Conservation (phyloP, 2,797 vertebrate genomes). For the Xyrichtys novacula region DNA sequence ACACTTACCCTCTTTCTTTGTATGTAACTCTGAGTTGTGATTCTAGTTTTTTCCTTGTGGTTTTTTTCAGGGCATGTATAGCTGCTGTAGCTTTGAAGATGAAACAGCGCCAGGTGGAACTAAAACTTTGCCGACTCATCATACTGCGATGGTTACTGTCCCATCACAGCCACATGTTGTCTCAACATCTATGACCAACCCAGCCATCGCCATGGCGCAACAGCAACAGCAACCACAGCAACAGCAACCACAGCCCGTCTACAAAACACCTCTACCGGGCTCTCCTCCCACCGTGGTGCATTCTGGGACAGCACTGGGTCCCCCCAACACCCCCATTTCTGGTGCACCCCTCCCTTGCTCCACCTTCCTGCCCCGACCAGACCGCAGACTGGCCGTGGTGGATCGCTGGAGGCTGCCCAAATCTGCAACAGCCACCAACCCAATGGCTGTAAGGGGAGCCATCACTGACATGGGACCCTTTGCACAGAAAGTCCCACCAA, state of each 20-base stretch:
- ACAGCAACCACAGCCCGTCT: constrained; percentile 85
- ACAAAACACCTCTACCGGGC: constrained; percentile 86
- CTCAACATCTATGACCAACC: constrained; percentile 78
- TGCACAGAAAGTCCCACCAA: constrained; percentile 84
- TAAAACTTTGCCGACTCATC: constrained; percentile 82
- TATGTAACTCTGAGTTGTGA: background rate
- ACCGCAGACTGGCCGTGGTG: constrained; percentile 88
- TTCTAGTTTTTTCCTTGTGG: background rate
- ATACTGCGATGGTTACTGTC: constrained; percentile 81
- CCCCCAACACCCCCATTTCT: constrained; percentile 85
- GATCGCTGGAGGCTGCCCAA: constrained; percentile 91
- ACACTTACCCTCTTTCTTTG: constrained; percentile 3
- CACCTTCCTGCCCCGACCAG: constrained; percentile 89
- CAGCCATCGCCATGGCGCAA: constrained; percentile 80
- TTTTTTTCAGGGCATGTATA: constrained; percentile 91
- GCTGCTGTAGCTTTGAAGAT: constrained; percentile 94
- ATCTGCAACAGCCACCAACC: constrained; percentile 79
- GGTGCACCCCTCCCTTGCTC: constrained; percentile 88
- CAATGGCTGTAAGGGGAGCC: constrained; percentile 78
- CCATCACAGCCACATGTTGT: constrained; percentile 83
- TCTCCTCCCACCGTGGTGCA: constrained; percentile 85
- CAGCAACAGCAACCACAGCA: constrained; percentile 79
- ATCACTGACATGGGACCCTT: constrained; percentile 84
- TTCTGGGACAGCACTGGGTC: constrained; percentile 84
- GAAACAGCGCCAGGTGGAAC: constrained; percentile 82